These are phyloP conservation scores for Archilochus colubris DNA, from an alignment of 2,113 vertebrate species.

Conservation along the genomic window DNA sequence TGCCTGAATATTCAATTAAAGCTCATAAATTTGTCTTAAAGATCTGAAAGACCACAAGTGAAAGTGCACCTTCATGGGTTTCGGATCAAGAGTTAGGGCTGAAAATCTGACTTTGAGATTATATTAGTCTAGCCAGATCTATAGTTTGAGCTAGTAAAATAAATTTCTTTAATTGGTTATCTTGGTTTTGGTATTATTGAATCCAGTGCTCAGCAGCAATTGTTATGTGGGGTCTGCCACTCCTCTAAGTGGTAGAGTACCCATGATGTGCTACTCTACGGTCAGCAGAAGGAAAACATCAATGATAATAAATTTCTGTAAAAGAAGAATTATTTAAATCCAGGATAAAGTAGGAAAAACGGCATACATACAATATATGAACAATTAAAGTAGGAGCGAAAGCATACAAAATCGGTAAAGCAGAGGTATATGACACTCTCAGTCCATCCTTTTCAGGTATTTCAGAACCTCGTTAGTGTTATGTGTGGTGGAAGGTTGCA, in stretches of 20 bases:
- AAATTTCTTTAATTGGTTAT: neutral
- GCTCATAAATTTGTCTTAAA: neutral
- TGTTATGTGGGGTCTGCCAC: neutral
- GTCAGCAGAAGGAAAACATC: neutral
- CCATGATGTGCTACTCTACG: neutral
- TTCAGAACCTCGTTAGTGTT: conserved; percentile 34
- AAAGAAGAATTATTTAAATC: neutral
- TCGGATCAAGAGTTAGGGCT: neutral
- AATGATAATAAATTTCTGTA: neutral
- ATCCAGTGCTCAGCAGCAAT: neutral
- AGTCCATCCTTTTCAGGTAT: conserved; percentile 15
- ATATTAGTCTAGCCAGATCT: neutral
- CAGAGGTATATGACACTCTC: neutral
- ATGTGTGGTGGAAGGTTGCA: neutral
- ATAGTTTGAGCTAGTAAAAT: neutral
- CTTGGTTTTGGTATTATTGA: neutral
- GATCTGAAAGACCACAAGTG: neutral
- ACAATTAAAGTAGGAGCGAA: conserved; percentile 55
- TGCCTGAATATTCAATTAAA: neutral
- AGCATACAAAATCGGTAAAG: neutral
- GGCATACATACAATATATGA: conserved; percentile 14
- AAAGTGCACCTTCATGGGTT: neutral
- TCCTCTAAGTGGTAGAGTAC: neutral
- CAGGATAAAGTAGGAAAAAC: neutral
- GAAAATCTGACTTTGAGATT: neutral